Base-by-base conservation (phyloP, 23 tunicate species). In the Trididemnum clinides region DNA sequence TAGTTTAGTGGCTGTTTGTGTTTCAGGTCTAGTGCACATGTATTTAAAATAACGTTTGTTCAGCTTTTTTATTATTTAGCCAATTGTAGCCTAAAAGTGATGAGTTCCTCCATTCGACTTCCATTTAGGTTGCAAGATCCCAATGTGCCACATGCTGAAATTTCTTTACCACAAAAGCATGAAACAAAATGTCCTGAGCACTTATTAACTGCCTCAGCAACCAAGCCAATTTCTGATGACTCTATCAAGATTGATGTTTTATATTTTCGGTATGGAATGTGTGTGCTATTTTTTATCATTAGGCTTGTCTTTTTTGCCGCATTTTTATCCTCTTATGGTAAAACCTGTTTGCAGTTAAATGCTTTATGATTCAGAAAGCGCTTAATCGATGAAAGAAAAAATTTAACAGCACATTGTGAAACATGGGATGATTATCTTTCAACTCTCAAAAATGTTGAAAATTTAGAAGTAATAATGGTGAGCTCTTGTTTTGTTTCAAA, bases 201-300 rank as follows among this genome's bases (percentile, higher is more conserved):
- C 18, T 15, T 26, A 66, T 4, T 3, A 32, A 32, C 7, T 29
- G 37, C 7, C 22, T 3, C 7, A 29, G 75, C 30, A 28, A 32
- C 4, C 5, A 23, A 66, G 31, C 6, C 2, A 6, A 32, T 5
- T 29, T 28, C 19, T 66, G 10, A 29, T 5, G 12, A 32, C 4
- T 36, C 75, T 66, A n/a, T 29, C 37, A 30, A 66, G 3, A 5
- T 66, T 29, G 37, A 66, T 66, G 75, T 66, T 20, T 23, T 23
- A 10, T 66, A 66, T 32, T 66, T 66, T 31, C 36, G 75, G 75
- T 66, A n/a, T n/a, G n/a, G n/a, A n/a, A n/a, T n/a, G n/a, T n/a
- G n/a, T n/a, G n/a, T n/a, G n/a, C n/a, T n/a, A n/a, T n/a, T n/a
- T 66, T 20, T 3, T 5, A 66, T 44, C 54, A 7, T 44, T 44